Evolutionary conservation across 1,140 invertebrate genomes (phyloP), one percentile per base, ranked within the genome.

Genomic region (Drosophila albomicans): DNA sequence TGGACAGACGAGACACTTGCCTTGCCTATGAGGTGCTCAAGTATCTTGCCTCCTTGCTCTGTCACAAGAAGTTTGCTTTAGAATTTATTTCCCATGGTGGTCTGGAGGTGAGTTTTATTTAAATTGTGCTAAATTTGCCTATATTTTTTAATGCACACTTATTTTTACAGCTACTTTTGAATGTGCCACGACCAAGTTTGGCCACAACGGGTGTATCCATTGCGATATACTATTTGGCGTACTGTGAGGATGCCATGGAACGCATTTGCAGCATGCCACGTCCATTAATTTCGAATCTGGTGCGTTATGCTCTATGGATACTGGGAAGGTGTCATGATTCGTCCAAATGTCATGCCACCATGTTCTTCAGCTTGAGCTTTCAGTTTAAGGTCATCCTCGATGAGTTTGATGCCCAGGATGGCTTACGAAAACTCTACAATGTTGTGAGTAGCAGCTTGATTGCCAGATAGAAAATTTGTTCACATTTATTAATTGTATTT

Each of bases 211-310:
- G 98, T 8, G 98, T 99, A 7, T 98, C 98, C 0, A 97, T 99
- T 65, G 99, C 98, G 91, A 94, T 99, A 4, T 99, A 99, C 93
- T 99, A 99, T 93, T 93, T 99, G 48, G 98, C 98, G 0, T 99
- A 99, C 93, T 98, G 97, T 93, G 98, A 99, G 92, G 98, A 99
- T 93, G 97, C 98, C 0, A 99, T 99, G 97, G 98, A 99, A 93
- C 95, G 97, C 75, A 97, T 99, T 4, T 99, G 98, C 88, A 93
- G 96, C 5, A 93, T 99, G 81, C 96, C 97, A 3, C 95, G 97
- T 78, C 94, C 95, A 72, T 94, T 97, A 1, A 94, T 99, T 6
- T 94, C 94, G 2, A 96, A 97, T 87, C 92, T 98, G 25, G 97
- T 98, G 11, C 96, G 95, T 94, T 97, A 99, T 92, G 96, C 96